Evolutionary conservation across 2,113 vertebrate genomes (phyloP), one percentile per base, ranked within the genome.

Genomic region (Plestiodon gilberti): DNA sequence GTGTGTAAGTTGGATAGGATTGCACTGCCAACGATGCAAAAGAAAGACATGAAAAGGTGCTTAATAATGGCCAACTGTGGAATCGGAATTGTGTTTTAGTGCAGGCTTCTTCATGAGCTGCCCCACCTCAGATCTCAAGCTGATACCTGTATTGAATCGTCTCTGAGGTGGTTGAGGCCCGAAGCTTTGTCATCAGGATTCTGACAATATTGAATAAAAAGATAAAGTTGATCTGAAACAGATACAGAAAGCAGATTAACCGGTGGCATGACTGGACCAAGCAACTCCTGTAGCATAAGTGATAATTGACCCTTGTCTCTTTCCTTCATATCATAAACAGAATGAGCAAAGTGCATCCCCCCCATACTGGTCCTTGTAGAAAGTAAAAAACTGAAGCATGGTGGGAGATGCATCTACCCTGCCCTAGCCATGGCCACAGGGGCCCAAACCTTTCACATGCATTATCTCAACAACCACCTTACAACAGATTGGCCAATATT

Each of bases 151-250:
- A 97, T 90, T 99, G 98, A 87, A 99, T 99, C 0, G 98, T 99
- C 95, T 99, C 98, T 0, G 98, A 99, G 0, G 98, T 99, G 81
- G 98, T 99, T 3, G 98, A 99, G 4, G 98, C 98, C 89, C 98
- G 96, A 62, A 99, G 98, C 89, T 99, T 99, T 0, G 98, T 99
- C 98, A 99, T 99, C 74, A 99, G 97, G 92, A 99, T 99, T 78
- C 98, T 96, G 88, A 99, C 98, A 0, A 99, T 99, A 95, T 99
- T 99, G 97, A 99, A 99, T 43, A 99, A 97, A 96, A 99, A 99
- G 88, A 98, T 98, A 89, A 99, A 99, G 85, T 99, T 99, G 91
- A 99, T 99, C 98, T 99, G 96, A 18, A 92, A 93, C 81, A 81
- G 43, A 84, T 87, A 78, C 82, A 93, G 75, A 77, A 83, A 69